Evolutionary conservation across 2,797 vertebrate genomes (phyloP).

Genomic region (Chaetophractus vellerosus): DNA sequence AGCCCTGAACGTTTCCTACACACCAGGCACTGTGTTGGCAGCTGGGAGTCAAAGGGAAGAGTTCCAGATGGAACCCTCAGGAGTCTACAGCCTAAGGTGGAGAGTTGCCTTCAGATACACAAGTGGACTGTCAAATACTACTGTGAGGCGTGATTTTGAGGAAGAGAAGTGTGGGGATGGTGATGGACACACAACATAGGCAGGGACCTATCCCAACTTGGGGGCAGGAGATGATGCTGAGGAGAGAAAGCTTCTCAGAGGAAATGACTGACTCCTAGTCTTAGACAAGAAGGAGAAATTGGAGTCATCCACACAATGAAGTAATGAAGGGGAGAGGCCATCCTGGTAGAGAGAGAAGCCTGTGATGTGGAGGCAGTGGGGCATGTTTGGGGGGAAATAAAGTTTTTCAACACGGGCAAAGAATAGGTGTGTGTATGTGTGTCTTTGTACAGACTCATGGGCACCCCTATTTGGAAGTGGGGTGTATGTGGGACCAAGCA

Average conservation of each 20-base stretch:
- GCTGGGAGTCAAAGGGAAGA: background rate
- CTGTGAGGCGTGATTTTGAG: background rate
- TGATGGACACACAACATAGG: background rate
- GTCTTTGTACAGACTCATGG: background rate
- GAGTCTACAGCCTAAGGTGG: background rate
- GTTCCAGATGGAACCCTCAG: background rate
- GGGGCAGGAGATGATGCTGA: background rate
- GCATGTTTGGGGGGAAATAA: background rate
- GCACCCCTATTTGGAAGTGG: background rate
- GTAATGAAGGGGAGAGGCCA: background rate
- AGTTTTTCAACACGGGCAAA: background rate
- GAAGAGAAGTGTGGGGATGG: background rate
- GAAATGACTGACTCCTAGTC: background rate
- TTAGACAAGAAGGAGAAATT: background rate
- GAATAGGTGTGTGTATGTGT: background rate
- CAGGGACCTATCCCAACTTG: background rate
- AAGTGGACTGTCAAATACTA: background rate
- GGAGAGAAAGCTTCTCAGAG: background rate
- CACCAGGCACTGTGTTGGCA: background rate
- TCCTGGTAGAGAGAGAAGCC: background rate
- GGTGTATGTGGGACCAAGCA: background rate
- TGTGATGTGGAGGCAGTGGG: background rate
- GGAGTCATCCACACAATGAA: background rate
- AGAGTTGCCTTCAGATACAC: background rate
- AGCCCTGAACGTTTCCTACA: background rate